Base-by-base conservation (phyloP, 2,888 invertebrate genomes). In the Cataglyphis cursor region DNA sequence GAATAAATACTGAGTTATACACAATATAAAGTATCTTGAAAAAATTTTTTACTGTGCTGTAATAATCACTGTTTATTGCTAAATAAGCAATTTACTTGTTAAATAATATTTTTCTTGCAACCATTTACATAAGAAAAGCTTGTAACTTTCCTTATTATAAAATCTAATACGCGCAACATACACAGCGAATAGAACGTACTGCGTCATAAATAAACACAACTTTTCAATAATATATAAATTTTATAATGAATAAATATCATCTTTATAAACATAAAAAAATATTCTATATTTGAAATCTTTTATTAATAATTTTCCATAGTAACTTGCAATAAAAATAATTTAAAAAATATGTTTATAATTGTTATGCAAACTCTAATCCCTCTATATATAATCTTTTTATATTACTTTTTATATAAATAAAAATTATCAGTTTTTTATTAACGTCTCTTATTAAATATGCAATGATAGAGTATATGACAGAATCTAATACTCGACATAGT, bases 51-150 rank as follows among this genome's bases (percentile, higher is more conserved):
- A 28, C 24, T 18, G 21, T 18, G 8, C n/a, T 24, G n/a, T 57
- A 66, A 65, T 18, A 35, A 21, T 48, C 31, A n/a, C 35, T 35
- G 9, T 51, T 35, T 62, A 62, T 62, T 64, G 21, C 75, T 35
- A 51, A 51, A 24, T 61, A 62, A 15, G 18, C 62, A 62, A 72
- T 35, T 21, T 18, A 35, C 35, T 15, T 41, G 15, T 24, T 74
- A 61, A 62, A 44, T 31, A n/a, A 73, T 21, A 61, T 28, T 44
- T 61, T 41, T 1, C 28, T 41, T 8, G 0, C 38, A 28, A 21
- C 8, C 12, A 21, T 44, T 65, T 41, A 65, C 24, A 65, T 6
- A 65, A 41, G 12, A 5, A 38, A 38, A 64, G 5, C 12, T 64
- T 64, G 12, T 31, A 61, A 8, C 18, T 61, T 18, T 18, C 8